Conservation (phyloP, 2,888 invertebrate genomes). For the Brenthis daphne region DNA sequence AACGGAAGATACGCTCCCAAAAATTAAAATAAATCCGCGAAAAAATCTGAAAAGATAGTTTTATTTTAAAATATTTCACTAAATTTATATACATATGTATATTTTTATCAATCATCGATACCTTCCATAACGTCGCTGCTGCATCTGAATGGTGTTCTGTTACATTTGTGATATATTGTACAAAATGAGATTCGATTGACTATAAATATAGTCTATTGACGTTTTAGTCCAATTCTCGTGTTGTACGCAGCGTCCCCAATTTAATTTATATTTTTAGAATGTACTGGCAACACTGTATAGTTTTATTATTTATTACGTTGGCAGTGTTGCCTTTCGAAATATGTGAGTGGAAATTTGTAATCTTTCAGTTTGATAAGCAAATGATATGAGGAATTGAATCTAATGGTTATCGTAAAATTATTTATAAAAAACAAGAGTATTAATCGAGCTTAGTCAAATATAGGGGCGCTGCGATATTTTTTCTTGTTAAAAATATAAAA, state of each 20-base stretch:
- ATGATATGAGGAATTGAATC: constrained; percentile 11
- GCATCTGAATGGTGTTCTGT: constrained; percentile 54
- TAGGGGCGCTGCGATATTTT: constrained; percentile 38
- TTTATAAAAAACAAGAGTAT: constrained; percentile 23
- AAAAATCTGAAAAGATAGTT: no score
- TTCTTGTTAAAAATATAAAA: constrained; percentile 41
- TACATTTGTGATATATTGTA: constrained; percentile 76
- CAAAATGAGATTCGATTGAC: constrained; percentile 75
- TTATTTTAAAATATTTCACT: neutral
- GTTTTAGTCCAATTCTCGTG: constrained; percentile 60
- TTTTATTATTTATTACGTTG: neutral
- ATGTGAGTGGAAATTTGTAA: constrained; percentile 1
- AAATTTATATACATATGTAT: neutral
- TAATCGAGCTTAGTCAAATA: constrained; percentile 30
- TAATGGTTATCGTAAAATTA: constrained; percentile 18
- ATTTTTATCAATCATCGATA: constrained; percentile 35
- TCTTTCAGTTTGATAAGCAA: constrained; percentile 9
- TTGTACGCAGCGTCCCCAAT: constrained; percentile 44
- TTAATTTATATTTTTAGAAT: constrained; percentile 1
- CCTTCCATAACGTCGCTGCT: constrained; percentile 49
- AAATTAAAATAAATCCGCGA: no score
- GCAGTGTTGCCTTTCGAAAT: constrained; percentile 21
- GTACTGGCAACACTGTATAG: constrained; percentile 13
- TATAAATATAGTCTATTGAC: constrained; percentile 63
- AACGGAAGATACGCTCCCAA: no score